Conservation (phyloP, 2,113 vertebrate species). For the Rhombomys opimus region DNA sequence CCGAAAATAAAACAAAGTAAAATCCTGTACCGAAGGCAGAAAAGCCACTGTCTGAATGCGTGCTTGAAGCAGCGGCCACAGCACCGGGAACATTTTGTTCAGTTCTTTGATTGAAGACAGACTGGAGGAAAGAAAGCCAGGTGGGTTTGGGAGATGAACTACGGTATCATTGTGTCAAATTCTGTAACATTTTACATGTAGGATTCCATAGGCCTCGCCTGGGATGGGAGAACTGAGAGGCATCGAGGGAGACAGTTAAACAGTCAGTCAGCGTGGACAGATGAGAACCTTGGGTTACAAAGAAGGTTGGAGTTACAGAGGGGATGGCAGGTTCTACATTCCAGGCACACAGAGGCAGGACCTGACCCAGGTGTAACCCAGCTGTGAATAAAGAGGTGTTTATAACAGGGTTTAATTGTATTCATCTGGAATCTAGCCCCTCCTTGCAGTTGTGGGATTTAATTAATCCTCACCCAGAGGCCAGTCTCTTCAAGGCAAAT, state of each 20-base stretch:
- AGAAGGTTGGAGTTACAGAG: background rate
- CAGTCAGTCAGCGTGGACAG: background rate
- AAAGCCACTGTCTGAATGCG: conserved; percentile 26
- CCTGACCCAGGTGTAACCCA: conserved; percentile 52
- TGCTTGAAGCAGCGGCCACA: conserved; percentile 5
- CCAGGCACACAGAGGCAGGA: background rate
- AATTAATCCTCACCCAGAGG: conserved; percentile 66
- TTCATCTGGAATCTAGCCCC: conserved; percentile 54
- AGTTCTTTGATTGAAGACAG: conserved; percentile 42
- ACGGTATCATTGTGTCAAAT: conserved; percentile 43
- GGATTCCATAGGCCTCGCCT: background rate
- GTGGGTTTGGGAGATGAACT: conserved; percentile 57
- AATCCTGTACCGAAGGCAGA: conserved; percentile 16
- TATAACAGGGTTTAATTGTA: conserved; percentile 38
- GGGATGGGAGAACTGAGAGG: background rate
- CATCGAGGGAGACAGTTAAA: background rate
- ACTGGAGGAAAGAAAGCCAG: conserved; percentile 49
- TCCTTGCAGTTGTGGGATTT: conserved; percentile 55
- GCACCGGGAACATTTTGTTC: conserved; percentile 33
- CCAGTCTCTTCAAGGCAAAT: conserved; percentile 45
- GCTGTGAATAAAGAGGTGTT: conserved; percentile 44
- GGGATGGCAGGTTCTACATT: background rate
- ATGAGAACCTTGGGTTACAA: background rate
- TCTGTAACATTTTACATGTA: conserved; percentile 29
- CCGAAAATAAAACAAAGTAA: conserved; percentile 67